Evolutionary conservation across 2,888 invertebrate species (phyloP), one percentile per base, ranked within the genome.

Genomic region (Agrypnus murinus): DNA sequence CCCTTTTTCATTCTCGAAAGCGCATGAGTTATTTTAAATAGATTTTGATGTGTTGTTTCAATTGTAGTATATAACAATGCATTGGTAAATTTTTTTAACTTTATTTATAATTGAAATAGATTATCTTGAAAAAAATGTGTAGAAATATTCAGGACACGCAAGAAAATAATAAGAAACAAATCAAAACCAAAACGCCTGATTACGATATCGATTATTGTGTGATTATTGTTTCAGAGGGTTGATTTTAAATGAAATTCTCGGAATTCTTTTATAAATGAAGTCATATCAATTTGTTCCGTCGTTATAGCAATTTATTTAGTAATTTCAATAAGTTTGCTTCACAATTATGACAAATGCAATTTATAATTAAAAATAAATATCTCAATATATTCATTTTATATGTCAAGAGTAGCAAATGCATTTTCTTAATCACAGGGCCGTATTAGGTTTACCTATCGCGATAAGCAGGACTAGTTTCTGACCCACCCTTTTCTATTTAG

Each of bases 111-210:
- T 43, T 43, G 43, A 6, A 43, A 43, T 14, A 12, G 43, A 43
- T 15, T 14, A 43, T 43, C 15, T 43, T 8, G 43, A 43, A 43
- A 43, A 25, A 43, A 43, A 43, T 43, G 46, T 46, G 19, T 19
- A 46, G 46, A 10, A 46, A 19, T 43, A 43, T 43, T 43, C 15
- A 40, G 15, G 8, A n/a, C 43, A 43, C 43, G 43, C 43, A 43
- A 43, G 43, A 15, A 43, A 43, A 43, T 43, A 43, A 43, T 43
- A 43, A 43, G 15, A 43, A 15, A 12, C 14, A 43, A 15, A 43
- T 43, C 15, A 15, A 43, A 43, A 25, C 14, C 43, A 15, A 43
- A 43, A 43, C 43, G 6, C 1, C 15, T 5, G 43, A 43, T 43
- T 43, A 15, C 9, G 43, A 43, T 25, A 25, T 43, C 4, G 7